Conservation (phyloP, 2,888 invertebrate species). For the Trissoscelio sp. region DNA sequence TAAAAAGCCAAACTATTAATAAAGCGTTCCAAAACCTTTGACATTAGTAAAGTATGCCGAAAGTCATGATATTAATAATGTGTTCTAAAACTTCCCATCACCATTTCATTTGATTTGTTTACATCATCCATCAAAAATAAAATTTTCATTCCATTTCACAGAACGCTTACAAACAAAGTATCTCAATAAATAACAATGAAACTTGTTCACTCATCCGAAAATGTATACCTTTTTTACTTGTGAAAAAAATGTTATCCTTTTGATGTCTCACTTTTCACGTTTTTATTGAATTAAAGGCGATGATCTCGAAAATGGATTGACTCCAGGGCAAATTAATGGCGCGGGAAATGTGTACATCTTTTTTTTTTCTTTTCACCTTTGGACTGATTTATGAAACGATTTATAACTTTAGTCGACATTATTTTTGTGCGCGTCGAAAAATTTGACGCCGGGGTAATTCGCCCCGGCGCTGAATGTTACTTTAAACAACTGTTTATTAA, state of each 20-base stretch:
- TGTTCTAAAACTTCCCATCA: no score
- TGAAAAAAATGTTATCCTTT: not conserved
- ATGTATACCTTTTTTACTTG: no score
- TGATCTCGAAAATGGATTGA: constrained; percentile 45
- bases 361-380: not conserved
- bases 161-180: no score
- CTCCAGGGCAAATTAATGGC: constrained; percentile 36
- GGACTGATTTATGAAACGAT: constrained; percentile 47
- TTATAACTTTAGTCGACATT: constrained; percentile 41
- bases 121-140: no score
- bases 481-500: constrained; percentile 54
- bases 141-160: no score
- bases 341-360: constrained; percentile 47
- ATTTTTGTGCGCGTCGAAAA: constrained; percentile 29
- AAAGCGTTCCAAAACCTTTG: not conserved
- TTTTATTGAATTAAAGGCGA: constrained; percentile 46
- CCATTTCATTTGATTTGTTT: no score
- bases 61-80: no score
- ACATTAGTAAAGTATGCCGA: no score
- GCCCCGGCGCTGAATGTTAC: constrained; percentile 2
- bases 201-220: no score
- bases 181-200: no score
- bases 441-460: constrained; percentile 27
- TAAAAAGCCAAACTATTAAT: no score
- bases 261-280: constrained; percentile 27